Percentiles rank a stretch among this genome's conserved stretches.
phyloP scores from a whole-genome alignment of 1,140 invertebrate genomes.

The Rhynchophorus ferrugineus region DNA sequence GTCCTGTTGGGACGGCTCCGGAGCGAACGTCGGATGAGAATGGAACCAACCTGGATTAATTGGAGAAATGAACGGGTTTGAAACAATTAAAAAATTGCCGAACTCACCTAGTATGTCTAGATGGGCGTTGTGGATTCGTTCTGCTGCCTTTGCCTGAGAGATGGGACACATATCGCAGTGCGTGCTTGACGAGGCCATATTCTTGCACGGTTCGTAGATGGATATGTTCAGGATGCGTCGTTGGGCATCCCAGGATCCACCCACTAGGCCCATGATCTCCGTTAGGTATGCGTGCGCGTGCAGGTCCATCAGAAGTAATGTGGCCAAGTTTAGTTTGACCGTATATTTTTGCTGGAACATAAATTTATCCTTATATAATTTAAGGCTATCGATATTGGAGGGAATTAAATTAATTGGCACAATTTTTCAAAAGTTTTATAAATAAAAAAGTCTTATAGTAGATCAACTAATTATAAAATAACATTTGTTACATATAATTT shows the following conservation, averaged over 20 bases:
- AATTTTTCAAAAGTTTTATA: no score
- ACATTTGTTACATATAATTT: no score
- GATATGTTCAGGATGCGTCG: conserved; percentile 40
- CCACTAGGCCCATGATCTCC: conserved; percentile 68
- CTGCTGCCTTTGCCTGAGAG: conserved; percentile 45
- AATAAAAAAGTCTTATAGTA: no score
- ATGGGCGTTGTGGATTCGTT: conserved; percentile 40
- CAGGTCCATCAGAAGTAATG: conserved; percentile 57
- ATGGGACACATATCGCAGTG: conserved; percentile 71
- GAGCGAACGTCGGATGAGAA: conserved; percentile 57
- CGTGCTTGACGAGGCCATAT: conserved; percentile 49
- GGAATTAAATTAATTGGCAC: no score
- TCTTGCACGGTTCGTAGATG: conserved; percentile 51
- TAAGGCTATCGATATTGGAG: no score
- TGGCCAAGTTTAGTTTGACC: conserved; percentile 49
- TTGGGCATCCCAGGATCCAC: conserved; percentile 44
- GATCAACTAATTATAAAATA: no score
- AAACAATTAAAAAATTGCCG: not conserved
- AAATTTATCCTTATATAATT: no score
- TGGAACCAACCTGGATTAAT: conserved; percentile 56
- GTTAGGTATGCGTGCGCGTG: conserved; percentile 59
- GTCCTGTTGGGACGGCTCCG: conserved; percentile 55
- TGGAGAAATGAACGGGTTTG: not conserved
- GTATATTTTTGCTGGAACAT: conserved; percentile 52
- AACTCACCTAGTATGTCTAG: conserved; percentile 10